Base-by-base conservation (phyloP, 2,113 vertebrate species). In the Pterocles gutturalis region DNA sequence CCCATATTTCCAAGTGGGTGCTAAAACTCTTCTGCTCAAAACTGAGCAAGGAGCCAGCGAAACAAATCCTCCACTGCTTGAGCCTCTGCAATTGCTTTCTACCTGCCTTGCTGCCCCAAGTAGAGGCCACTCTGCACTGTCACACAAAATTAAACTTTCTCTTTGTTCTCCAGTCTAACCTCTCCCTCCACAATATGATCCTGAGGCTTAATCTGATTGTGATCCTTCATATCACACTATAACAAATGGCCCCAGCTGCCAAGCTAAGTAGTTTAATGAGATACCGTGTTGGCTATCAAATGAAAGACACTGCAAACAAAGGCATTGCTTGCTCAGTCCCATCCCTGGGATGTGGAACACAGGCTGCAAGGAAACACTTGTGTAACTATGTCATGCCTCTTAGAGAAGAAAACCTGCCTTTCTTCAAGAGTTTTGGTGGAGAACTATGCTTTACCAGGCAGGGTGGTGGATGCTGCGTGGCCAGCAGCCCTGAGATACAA, bases 131-230 rank as follows among this genome's bases (percentile, higher is more conserved):
- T 76, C 77, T 77, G 61, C 64, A 19, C 38, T 92, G 89, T 78
- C 96, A 91, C 33, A 72, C 26, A 45, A 93, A 91, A 95, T 94
- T 72, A 89, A 96, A 90, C 81, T 85, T 89, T 12, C 66, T 67
- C 83, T 96, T 94, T 72, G 76, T 94, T 94, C 78, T 85, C 48
- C 57, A 65, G 58, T 20, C 57, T 95, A 91, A 96, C 87, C 70
- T 91, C 61, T 91, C 62, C 45, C 73, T 94, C 78, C 49, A 33
- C 87, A 96, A 72, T 80, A 85, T 1, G 31, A 96, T 95, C 65
- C 91, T 11, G 58, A 67, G 82, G 61, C 85, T 91, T 94, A 97
- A 96, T 94, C 57, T 96, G 87, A 93, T 96, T 96, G 91, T 1
- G 24, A 62, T 79, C 45, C 78, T 91, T 94, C 84, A 14, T 85